Percentiles rank a stretch among this genome's conserved stretches.
These are phyloP conservation scores for Cotesia typhae DNA, from an alignment of 1,140 invertebrate species.

Conservation along the genomic window DNA sequence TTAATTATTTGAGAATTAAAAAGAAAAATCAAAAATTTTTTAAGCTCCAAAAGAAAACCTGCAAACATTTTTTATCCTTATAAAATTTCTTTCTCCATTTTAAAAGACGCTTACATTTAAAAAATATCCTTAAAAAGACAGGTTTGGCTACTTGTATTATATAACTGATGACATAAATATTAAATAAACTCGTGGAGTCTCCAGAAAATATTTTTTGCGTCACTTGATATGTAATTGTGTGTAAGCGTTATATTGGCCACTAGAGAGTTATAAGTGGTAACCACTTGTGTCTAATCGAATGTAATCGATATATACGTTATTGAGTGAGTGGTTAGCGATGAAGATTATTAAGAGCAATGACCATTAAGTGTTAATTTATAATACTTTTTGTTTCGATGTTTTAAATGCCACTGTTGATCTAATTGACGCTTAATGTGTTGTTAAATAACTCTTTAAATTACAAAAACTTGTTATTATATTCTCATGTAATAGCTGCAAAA, in stretches of 20 bases:
- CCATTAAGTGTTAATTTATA: constrained; percentile 18
- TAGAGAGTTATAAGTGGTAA: constrained; percentile 25
- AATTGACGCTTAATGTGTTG: neutral
- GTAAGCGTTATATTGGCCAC: neutral
- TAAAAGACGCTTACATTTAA: too few species aligned
- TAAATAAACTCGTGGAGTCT: too few species aligned
- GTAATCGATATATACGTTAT: constrained; percentile 35
- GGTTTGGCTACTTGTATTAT: too few species aligned
- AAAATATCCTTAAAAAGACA: too few species aligned
- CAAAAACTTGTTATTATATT: constrained; percentile 19
- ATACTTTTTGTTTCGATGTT: neutral
- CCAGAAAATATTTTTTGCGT: neutral
- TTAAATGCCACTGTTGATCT: constrained; percentile 2
- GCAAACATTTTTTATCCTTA: too few species aligned
- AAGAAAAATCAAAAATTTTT: too few species aligned
- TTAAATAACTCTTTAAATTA: neutral
- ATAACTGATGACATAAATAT: too few species aligned
- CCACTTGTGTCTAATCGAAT: constrained; percentile 36
- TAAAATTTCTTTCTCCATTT: too few species aligned
- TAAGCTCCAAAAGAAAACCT: too few species aligned
- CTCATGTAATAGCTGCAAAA: constrained; percentile 23
- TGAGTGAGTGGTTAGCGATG: constrained; percentile 6
- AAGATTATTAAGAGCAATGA: constrained; percentile 26
- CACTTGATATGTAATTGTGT: neutral
- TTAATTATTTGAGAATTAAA: too few species aligned